These are phyloP conservation scores for Sicus ferrugineus DNA, from an alignment of 2,888 invertebrate genomes.

Conservation along the genomic window DNA sequence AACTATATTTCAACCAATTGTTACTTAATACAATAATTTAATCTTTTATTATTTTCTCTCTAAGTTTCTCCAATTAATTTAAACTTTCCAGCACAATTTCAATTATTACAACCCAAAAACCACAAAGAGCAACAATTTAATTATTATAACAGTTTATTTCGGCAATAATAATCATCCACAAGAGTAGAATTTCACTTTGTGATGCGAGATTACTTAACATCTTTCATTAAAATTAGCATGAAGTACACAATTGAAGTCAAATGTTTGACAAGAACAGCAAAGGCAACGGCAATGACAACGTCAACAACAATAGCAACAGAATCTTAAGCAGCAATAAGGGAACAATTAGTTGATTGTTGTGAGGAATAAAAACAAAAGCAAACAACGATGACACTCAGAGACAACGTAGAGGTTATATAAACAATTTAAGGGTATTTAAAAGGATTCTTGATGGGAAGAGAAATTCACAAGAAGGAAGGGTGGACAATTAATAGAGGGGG, in stretches of 20 bases:
- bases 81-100: too few relatives aligned
- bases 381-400: too few relatives aligned
- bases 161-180: too few relatives aligned
- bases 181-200: background rate
- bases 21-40: too few relatives aligned
- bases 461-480: background rate
- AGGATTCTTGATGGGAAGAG: background rate
- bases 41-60: too few relatives aligned
- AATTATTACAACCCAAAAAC: too few relatives aligned
- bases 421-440: slow-evolving; percentile 5
- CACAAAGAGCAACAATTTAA: too few relatives aligned
- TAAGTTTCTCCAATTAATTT: too few relatives aligned
- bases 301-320: background rate
- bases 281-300: background rate
- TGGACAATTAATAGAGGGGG: background rate
- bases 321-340: background rate
- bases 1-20: too few relatives aligned
- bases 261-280: background rate
- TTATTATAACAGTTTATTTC: too few relatives aligned
- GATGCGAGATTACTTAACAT: background rate
- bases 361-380: background rate
- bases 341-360: slow-evolving; percentile 1
- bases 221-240: background rate
- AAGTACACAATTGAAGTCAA: background rate
- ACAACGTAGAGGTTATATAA: too few relatives aligned